Evolutionary conservation across 1,140 invertebrate genomes (phyloP).

Genomic region (Ostrea edulis): DNA sequence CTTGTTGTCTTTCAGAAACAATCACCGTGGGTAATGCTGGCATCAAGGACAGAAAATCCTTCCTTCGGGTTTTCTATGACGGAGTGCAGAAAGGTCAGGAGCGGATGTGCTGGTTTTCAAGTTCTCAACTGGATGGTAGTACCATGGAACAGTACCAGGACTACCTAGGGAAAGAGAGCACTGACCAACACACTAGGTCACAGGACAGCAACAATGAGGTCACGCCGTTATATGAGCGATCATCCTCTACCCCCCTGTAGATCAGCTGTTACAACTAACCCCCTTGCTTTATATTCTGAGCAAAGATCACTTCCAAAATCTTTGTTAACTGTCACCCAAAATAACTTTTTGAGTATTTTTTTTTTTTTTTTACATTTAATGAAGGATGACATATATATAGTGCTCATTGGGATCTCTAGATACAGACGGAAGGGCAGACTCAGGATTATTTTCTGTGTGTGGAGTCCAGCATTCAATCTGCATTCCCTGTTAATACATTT

Average conservation of each 20-base stretch:
- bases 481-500: too few relatives aligned
- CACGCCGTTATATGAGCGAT: background rate
- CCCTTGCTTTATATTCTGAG: too few relatives aligned
- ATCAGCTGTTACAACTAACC: background rate
- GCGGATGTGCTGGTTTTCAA: background rate
- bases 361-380: too few relatives aligned
- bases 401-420: too few relatives aligned
- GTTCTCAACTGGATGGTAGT: background rate
- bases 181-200: background rate
- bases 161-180: background rate
- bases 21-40: background rate
- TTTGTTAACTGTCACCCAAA: too few relatives aligned
- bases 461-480: too few relatives aligned
- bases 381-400: too few relatives aligned
- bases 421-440: too few relatives aligned
- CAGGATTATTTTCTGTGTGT: too few relatives aligned
- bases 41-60: background rate
- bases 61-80: conserved; percentile 17
- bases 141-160: background rate
- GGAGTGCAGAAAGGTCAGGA: conserved; percentile 27
- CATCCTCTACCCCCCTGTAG: background rate
- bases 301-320: too few relatives aligned
- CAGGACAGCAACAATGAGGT: background rate
- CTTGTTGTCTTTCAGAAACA: background rate
- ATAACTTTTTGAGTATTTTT: too few relatives aligned